Evolutionary conservation across 2,797 vertebrate genomes (phyloP).

Genomic region (Aratinga solstitialis): DNA sequence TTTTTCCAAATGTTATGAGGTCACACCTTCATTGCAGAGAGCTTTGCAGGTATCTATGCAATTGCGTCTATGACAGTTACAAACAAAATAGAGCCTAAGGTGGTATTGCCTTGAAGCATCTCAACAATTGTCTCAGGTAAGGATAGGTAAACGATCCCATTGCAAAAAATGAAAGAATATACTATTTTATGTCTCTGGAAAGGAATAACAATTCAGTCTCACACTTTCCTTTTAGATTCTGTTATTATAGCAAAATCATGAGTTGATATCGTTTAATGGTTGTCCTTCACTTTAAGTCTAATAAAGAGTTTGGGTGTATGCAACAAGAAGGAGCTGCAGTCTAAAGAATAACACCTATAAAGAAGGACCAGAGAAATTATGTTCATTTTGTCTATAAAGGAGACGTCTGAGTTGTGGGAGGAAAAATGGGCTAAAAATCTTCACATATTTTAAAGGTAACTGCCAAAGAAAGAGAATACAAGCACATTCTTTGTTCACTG

Average conservation of each 20-base stretch:
- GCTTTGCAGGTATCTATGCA: background rate
- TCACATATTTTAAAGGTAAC: background rate
- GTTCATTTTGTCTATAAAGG: background rate
- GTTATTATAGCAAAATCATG: background rate
- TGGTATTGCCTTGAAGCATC: background rate
- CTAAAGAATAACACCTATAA: background rate
- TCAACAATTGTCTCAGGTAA: background rate
- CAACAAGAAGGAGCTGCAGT: background rate
- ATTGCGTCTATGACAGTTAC: background rate
- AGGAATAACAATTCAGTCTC: background rate
- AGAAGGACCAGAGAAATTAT: background rate
- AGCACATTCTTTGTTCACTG: background rate
- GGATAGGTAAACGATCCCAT: background rate
- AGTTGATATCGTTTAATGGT: background rate
- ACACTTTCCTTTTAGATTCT: background rate
- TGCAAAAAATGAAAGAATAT: background rate
- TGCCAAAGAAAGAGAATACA: background rate
- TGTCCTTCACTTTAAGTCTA: background rate
- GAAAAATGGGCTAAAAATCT: background rate
- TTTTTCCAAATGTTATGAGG: background rate
- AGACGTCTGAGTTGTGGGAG: background rate
- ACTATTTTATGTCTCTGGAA: background rate
- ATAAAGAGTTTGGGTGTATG: background rate
- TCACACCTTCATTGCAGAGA: background rate
- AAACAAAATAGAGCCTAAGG: background rate